Conservation (phyloP, 2,113 vertebrate genomes). For the Panthera tigris region DNA sequence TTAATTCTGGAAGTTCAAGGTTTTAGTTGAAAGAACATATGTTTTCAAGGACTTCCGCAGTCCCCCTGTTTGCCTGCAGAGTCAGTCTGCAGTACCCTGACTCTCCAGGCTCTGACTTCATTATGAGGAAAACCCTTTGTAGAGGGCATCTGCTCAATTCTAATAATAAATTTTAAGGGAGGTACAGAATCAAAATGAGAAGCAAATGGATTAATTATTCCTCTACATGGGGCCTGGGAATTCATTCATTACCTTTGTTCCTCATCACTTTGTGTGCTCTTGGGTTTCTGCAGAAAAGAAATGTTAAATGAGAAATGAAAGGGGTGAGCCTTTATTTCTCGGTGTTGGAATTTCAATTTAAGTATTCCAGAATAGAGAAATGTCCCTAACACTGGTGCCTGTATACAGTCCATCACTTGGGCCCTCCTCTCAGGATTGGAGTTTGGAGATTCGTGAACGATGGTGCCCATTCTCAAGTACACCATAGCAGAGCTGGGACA, state of each 20-base stretch:
- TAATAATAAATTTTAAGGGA: constrained; percentile 64
- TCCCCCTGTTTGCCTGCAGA: constrained; percentile 19
- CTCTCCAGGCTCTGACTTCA: constrained; percentile 40
- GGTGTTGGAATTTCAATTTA: background rate
- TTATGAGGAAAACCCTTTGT: constrained; percentile 46
- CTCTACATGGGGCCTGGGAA: constrained; percentile 55
- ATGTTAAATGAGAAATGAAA: constrained; percentile 58
- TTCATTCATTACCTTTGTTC: constrained; percentile 59
- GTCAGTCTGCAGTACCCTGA: background rate
- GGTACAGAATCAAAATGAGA: constrained; percentile 63
- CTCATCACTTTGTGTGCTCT: constrained; percentile 35
- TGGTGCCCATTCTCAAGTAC: background rate
- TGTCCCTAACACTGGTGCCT: background rate
- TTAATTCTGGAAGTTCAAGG: constrained; percentile 60
- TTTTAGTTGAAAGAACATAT: constrained; percentile 53
- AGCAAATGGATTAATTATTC: constrained; percentile 73
- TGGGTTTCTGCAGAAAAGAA: constrained; percentile 45
- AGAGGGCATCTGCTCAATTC: constrained; percentile 56
- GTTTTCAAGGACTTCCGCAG: constrained; percentile 62
- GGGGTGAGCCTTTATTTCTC: background rate
- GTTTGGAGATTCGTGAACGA: background rate
- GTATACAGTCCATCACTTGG: background rate
- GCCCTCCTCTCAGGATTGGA: background rate
- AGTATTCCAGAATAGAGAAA: constrained; percentile 31
- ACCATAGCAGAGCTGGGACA: background rate